Evolutionary conservation across 23 tunicate species (phyloP).

Genomic region (Diplosoma virens): DNA sequence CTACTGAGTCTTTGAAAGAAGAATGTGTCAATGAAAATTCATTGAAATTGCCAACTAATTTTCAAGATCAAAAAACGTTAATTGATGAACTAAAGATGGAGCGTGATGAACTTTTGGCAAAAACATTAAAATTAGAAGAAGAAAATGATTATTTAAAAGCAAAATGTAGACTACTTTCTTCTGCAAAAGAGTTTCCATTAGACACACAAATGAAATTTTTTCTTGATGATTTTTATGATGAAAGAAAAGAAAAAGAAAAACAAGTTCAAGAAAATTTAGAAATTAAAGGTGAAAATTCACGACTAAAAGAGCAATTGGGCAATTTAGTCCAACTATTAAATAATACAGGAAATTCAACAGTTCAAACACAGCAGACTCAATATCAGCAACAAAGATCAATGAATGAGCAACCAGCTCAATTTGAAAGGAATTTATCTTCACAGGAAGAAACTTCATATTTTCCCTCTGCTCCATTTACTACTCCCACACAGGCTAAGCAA

Average conservation of each 20-base stretch:
- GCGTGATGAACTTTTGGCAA: background rate
- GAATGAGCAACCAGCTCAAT: too few relatives aligned
- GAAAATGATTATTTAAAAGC: too few relatives aligned
- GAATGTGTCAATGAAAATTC: background rate
- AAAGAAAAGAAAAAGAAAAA: constrained; percentile 2
- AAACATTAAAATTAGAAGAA: too few relatives aligned
- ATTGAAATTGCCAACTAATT: background rate
- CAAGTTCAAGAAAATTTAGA: background rate
- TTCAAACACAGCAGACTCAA: too few relatives aligned
- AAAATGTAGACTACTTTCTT: too few relatives aligned
- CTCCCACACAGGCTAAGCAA: too few relatives aligned
- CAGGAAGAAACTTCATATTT: too few relatives aligned
- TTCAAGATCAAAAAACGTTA: background rate
- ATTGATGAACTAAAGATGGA: background rate
- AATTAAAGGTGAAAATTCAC: constrained; percentile 4
- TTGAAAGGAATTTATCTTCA: too few relatives aligned
- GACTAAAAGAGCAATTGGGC: background rate
- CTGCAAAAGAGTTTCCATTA: background rate
- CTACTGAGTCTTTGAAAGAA: background rate
- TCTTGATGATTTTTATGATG: constrained; percentile 14
- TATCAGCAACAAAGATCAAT: too few relatives aligned
- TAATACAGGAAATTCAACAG: too few relatives aligned
- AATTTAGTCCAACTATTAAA: too few relatives aligned
- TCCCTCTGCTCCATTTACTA: too few relatives aligned
- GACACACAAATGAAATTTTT: constrained; percentile 12